A percentile compares a stretch with the other conserved stretches of the same genome.
phyloP scores from a whole-genome alignment of 1,140 invertebrate genomes.

The Heliconius melpomene region DNA sequence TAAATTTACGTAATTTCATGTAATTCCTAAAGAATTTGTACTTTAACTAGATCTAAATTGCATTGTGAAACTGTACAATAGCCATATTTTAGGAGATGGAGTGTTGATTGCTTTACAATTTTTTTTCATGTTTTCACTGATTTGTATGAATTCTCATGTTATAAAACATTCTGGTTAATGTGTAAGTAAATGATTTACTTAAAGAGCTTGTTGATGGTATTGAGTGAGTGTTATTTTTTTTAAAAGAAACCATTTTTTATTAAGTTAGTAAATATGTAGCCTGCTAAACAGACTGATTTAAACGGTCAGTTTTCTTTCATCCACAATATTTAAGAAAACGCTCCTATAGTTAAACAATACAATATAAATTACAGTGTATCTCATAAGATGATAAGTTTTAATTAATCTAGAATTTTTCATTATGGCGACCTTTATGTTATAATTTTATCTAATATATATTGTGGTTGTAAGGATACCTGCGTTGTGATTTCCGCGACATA shows the following conservation, averaged over 20 bases:
- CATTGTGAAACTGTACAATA: conserved; percentile 80
- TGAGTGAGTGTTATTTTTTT: conserved; percentile 77
- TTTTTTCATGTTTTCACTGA: conserved; percentile 61
- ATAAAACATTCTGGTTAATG: conserved; percentile 75
- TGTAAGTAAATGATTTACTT: conserved; percentile 73
- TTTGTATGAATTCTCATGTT: conserved; percentile 73
- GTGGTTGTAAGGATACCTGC: conserved; percentile 82
- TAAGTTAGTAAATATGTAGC: conserved; percentile 78
- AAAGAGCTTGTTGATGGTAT: conserved; percentile 75
- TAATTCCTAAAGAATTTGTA: conserved; percentile 79
- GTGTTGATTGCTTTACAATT: conserved; percentile 68
- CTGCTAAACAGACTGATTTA: conserved; percentile 74
- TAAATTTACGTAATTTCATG: conserved; percentile 77
- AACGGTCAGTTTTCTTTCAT: conserved; percentile 80
- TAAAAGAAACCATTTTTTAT: conserved; percentile 62
- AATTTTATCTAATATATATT: conserved; percentile 83
- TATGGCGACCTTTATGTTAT: conserved; percentile 82
- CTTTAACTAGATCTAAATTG: conserved; percentile 80
- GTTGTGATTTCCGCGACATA: conserved; percentile 79
- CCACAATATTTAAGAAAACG: conserved; percentile 81
- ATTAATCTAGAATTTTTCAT: conserved; percentile 81
- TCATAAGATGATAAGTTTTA: conserved; percentile 79
- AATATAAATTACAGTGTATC: conserved; percentile 81
- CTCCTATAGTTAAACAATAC: conserved; percentile 75
- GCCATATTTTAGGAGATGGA: conserved; percentile 75